Base-by-base conservation (phyloP, 1,140 invertebrate species). In the Diorhabda carinulata region DNA sequence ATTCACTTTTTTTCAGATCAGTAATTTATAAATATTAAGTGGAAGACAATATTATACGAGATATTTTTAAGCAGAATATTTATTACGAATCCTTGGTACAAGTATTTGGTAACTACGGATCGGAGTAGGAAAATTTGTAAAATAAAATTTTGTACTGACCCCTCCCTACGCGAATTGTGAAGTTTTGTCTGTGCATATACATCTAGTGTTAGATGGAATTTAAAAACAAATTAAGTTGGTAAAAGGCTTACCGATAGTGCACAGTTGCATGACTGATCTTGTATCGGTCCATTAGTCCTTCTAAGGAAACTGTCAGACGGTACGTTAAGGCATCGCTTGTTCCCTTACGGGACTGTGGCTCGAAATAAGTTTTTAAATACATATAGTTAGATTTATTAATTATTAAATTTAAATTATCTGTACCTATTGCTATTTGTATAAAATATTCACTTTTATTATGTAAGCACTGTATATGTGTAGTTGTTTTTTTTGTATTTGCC, bases 401-500 rank as follows among this genome's bases (percentile, higher is more conserved):
- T 52, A 52, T 52, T 79, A 81, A 81, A 80, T 78, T 79, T 79
- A 80, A 81, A 81, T 77, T 80, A 80, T 80, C 77, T 81, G 78
- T 81, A 80, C 76, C 78, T 80, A 80, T 52, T 76, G 76, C 77
- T 81, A 78, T 78, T 78, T 79, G 77, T 79, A 80, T 78, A 78
- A 52, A 80, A 78, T 79, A 79, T 72, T 76, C 78, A 78, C 74
- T 77, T 75, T 73, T 66, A 73, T 74, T 77, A 74, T 79, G 77
- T 78, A 79, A 76, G 78, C 74, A 80, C 75, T 81, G 78, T 81
- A 81, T 79, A 80, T 81, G 78, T 81, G 79, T 81, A 81, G 78
- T 81, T 80, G 78, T 79, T 76, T 78, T 80, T 52, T 79, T 81
- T 79, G 78, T 81, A 80, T 79, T 79, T 78, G 79, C 78, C 65